Evolutionary conservation across 2,888 invertebrate species (phyloP), one percentile per base, ranked within the genome.

Genomic region (Mylabris sibirica): DNA sequence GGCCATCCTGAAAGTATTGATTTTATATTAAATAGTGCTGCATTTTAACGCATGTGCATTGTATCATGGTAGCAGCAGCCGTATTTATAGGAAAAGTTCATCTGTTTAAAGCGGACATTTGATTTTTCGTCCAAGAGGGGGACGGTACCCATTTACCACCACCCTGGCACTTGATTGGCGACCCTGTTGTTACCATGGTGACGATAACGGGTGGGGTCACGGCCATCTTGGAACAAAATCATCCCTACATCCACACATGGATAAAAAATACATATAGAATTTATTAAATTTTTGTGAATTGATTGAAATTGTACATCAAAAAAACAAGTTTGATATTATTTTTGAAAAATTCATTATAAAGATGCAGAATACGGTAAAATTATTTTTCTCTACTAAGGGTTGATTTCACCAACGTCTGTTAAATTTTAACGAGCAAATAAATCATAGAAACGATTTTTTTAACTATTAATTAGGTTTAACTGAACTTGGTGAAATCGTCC

Each of bases 161-260:
- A 75, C 78, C 78, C 78, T 77, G 76, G 22, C 9, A 44, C 17
- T 44, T 44, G 44, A 44, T 69, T 69, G 69, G 78, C 76, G 80
- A 75, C 77, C 78, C 77, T 77, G 76, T n/a, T n/a, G 84, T 84
- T 78, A 75, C 82, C 80, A 83, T 83, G 80, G 81, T 76, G 78
- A 70, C 68, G 67, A 82, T 44, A 83, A 71, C 83, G 83, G 84
- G 83, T 83, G 83, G 83, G 81, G 80, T 80, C 80, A 80, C 81
- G 80, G 84, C 83, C 84, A 84, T 83, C 81, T 84, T 84, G 82
- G 78, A 80, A 74, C 75, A 68, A 74, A 72, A 74, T 73, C 74
- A 72, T 74, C 72, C 74, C 73, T 60, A 41, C 61, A 34, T 38
- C 24, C 14, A 53, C 8, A 17, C 11, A 35, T 38, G n/a, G 11